Evolutionary conservation across 2,888 invertebrate species (phyloP).

Genomic region (Thelaira solivaga): DNA sequence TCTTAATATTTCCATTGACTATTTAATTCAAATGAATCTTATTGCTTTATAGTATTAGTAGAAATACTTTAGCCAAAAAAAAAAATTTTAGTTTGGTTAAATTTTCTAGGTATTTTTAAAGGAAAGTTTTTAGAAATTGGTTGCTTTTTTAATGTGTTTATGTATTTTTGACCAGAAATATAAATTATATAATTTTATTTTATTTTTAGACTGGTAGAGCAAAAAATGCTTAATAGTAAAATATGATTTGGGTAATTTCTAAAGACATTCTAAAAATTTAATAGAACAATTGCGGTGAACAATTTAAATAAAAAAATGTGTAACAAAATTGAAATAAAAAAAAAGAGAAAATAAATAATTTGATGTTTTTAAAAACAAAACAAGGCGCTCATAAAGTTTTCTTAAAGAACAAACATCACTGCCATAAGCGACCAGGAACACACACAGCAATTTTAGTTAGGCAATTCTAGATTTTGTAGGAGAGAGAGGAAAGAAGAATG

Average conservation of each 20-base stretch:
- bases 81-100: constrained; percentile 18
- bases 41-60: constrained; percentile 26
- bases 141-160: background rate
- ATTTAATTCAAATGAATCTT: constrained; percentile 14
- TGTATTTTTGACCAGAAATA: constrained; percentile 22
- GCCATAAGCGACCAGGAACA: too few relatives aligned
- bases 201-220: background rate
- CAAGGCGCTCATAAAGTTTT: too few relatives aligned
- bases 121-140: background rate
- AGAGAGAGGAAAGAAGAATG: too few relatives aligned
- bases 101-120: constrained; percentile 35
- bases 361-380: too few relatives aligned
- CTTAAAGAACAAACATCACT: too few relatives aligned
- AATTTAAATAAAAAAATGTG: too few relatives aligned
- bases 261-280: background rate
- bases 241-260: background rate
- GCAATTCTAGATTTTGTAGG: too few relatives aligned
- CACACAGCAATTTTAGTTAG: too few relatives aligned
- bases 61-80: constrained; percentile 19
- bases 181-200: background rate
- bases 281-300: background rate
- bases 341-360: too few relatives aligned
- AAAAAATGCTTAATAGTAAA: constrained; percentile 7
- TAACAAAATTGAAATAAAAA: too few relatives aligned
- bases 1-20: constrained; percentile 36